Evolutionary conservation across 2,113 vertebrate genomes (phyloP).

Genomic region (Arizona elegans): DNA sequence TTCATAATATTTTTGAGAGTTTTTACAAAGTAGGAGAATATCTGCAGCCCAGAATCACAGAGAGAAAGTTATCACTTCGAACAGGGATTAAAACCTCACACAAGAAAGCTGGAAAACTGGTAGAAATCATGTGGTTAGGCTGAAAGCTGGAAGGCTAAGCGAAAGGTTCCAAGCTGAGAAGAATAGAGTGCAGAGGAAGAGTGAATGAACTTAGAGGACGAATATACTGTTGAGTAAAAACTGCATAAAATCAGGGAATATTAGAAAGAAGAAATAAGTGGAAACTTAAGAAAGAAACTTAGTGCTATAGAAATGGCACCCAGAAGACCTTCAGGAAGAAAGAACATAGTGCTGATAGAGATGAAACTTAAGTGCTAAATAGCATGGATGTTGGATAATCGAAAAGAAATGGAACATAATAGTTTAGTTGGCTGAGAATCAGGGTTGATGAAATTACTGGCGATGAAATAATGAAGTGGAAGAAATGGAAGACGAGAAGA

Average conservation of each 20-base stretch:
- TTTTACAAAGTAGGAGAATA: not conserved
- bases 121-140: not conserved
- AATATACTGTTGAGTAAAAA: not conserved
- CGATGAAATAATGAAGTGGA: not conserved
- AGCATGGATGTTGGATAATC: not conserved
- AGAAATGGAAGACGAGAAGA: not conserved
- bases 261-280: not conserved
- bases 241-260: not conserved
- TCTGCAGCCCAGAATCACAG: not conserved
- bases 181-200: not conserved
- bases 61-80: not conserved
- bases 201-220: not conserved
- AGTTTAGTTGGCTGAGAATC: not conserved
- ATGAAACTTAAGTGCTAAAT: not conserved
- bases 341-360: not conserved
- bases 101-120: not conserved
- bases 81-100: not conserved
- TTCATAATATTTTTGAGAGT: not conserved
- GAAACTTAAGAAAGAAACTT: not conserved
- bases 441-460: not conserved
- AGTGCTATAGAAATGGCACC: not conserved
- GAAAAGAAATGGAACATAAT: not conserved
- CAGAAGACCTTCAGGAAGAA: not conserved
- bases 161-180: not conserved
- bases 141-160: not conserved